phyloP scores from a whole-genome alignment of 1,140 invertebrate species.

The Papilio dardanus region DNA sequence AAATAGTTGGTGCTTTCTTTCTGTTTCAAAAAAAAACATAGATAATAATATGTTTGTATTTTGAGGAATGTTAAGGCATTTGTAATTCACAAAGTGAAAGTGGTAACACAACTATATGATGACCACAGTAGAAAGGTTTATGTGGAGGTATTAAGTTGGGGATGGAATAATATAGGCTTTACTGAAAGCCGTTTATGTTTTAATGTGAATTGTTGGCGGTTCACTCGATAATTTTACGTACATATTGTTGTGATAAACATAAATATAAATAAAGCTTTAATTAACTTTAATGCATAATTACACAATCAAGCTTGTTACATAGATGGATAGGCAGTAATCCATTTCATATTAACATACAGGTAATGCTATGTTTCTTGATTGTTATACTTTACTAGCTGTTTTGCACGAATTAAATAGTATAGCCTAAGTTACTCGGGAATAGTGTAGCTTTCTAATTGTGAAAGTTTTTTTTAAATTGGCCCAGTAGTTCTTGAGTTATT shows the following conservation, averaged over 20 bases:
- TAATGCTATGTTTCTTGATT: neutral
- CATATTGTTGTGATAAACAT: neutral
- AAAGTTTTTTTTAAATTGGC: too few species aligned
- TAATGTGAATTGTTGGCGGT: neutral
- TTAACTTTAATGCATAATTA: neutral
- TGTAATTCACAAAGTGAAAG: neutral
- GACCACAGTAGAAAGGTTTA: conserved; percentile 2
- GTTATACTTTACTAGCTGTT: too few species aligned
- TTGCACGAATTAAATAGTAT: too few species aligned
- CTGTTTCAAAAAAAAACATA: too few species aligned
- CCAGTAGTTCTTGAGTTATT: too few species aligned
- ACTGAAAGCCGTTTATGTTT: neutral
- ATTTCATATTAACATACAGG: too few species aligned
- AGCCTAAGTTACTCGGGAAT: too few species aligned
- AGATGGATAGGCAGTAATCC: neutral
- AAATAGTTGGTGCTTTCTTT: too few species aligned
- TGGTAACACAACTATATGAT: neutral
- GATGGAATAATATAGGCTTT: neutral
- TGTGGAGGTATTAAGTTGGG: neutral
- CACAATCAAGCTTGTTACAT: neutral
- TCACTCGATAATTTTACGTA: neutral
- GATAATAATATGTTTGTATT: neutral
- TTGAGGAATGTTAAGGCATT: neutral
- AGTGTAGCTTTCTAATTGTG: too few species aligned
- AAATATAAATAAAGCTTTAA: neutral